Conservation (phyloP, 2,797 vertebrate species). For the Atherinosoma microstoma region DNA sequence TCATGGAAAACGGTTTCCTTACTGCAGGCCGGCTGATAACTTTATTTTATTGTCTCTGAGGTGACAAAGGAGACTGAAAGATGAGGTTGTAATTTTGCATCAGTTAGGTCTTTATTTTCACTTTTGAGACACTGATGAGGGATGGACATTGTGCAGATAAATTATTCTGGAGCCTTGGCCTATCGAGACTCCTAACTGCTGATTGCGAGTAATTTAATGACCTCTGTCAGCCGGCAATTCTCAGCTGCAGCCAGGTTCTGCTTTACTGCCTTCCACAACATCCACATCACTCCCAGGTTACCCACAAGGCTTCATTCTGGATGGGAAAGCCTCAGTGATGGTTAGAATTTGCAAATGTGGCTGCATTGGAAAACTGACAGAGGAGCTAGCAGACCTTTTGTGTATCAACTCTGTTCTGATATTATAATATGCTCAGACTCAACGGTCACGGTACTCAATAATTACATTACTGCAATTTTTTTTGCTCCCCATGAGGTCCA, state of each 20-base stretch:
- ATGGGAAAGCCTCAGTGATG: neutral
- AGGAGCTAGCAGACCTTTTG: neutral
- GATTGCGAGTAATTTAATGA: slow-evolving; percentile 3
- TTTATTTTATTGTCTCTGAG: too few relatives aligned
- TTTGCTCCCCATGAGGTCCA: too few relatives aligned
- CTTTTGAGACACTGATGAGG: neutral
- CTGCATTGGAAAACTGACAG: neutral
- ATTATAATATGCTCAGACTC: too few relatives aligned
- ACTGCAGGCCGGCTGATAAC: neutral
- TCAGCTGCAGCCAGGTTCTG: neutral
- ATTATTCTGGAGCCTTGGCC: neutral
- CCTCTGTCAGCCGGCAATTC: neutral
- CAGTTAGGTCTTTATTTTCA: neutral
- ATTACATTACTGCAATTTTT: too few relatives aligned
- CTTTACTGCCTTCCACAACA: neutral
- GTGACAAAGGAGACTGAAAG: neutral
- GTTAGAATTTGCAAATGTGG: neutral
- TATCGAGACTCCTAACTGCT: neutral
- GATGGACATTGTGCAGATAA: neutral
- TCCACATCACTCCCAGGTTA: neutral
- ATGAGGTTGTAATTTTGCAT: neutral
- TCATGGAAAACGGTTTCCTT: neutral
- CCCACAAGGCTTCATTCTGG: neutral
- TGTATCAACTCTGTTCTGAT: too few relatives aligned
- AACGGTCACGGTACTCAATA: too few relatives aligned